Conservation (phyloP, 1,140 invertebrate species). For the Drosophila sulfurigaster region DNA sequence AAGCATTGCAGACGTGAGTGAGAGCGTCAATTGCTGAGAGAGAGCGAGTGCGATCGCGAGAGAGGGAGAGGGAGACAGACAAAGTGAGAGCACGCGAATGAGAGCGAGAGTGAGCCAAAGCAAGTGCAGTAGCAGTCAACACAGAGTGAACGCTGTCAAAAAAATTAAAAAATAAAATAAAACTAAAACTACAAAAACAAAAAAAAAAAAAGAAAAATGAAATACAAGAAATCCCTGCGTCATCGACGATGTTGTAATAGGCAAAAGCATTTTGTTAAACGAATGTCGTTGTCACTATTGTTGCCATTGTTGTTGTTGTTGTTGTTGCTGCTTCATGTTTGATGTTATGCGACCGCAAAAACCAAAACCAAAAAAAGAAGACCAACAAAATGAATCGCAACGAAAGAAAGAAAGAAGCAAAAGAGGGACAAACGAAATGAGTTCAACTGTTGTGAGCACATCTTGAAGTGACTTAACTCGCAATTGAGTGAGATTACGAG, state of each 20-base stretch:
- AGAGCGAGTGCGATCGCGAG: background rate
- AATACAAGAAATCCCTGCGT: constrained; percentile 69
- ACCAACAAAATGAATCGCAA: constrained; percentile 10
- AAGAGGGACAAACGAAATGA: constrained; percentile 4
- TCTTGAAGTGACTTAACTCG: too few species aligned
- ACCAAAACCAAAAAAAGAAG: constrained; percentile 23
- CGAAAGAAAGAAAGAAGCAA: constrained; percentile 40
- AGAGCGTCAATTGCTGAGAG: constrained; percentile 24
- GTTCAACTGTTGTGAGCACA: constrained; percentile 1
- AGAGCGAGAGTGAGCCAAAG: constrained; percentile 21
- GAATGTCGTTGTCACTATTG: constrained; percentile 51
- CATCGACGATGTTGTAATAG: constrained; percentile 76
- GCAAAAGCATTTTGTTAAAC: constrained; percentile 45
- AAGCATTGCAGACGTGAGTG: constrained; percentile 45
- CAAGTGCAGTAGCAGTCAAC: constrained; percentile 1
- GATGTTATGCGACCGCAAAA: constrained; percentile 65
- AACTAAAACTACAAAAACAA: background rate
- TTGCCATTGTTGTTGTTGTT: background rate
- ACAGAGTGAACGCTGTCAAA: constrained; percentile 13
- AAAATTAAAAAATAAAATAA: too few species aligned
- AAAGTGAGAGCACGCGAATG: background rate
- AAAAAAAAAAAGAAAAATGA: constrained; percentile 27
- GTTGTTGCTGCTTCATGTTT: constrained; percentile 18
- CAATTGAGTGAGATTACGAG: background rate
- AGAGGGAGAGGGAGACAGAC: constrained; percentile 5